These are phyloP conservation scores for Microplitis demolitor DNA, from an alignment of 1,140 invertebrate species.

Conservation along the genomic window DNA sequence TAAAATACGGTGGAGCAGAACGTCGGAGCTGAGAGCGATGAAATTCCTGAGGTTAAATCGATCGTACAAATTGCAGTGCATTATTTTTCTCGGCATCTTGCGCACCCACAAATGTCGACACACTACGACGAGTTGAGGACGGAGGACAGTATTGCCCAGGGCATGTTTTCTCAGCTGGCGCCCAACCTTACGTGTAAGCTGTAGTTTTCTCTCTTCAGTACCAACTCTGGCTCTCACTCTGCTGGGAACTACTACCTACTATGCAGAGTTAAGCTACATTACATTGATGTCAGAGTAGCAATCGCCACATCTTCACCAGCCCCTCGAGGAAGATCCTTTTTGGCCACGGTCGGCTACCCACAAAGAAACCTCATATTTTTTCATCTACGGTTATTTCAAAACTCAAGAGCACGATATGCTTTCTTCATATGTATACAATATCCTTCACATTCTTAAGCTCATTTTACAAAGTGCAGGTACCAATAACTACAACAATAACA, in stretches of 20 bases:
- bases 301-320: neutral
- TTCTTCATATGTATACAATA: neutral
- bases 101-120: neutral
- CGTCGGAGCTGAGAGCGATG: too few relatives aligned
- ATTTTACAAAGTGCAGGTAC: too few relatives aligned
- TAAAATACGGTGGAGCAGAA: too few relatives aligned
- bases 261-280: slow-evolving; percentile 5
- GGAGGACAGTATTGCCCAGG: slow-evolving; percentile 42
- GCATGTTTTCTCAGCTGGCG: slow-evolving; percentile 59
- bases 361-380: slow-evolving; percentile 46
- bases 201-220: neutral
- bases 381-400: slow-evolving; percentile 40
- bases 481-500: too few relatives aligned
- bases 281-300: slow-evolving; percentile 10
- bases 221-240: slow-evolving; percentile 11
- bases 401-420: neutral
- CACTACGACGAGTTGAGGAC: neutral
- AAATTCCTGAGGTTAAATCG: too few relatives aligned
- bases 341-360: slow-evolving; percentile 58
- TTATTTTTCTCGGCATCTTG: neutral
- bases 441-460: neutral
- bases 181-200: slow-evolving; percentile 21
- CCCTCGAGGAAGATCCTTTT: slow-evolving; percentile 52
- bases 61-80: neutral
- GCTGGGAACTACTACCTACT: neutral